Conservation (phyloP, 2,113 vertebrate genomes). For the Chamaetylas fuelleborni region DNA sequence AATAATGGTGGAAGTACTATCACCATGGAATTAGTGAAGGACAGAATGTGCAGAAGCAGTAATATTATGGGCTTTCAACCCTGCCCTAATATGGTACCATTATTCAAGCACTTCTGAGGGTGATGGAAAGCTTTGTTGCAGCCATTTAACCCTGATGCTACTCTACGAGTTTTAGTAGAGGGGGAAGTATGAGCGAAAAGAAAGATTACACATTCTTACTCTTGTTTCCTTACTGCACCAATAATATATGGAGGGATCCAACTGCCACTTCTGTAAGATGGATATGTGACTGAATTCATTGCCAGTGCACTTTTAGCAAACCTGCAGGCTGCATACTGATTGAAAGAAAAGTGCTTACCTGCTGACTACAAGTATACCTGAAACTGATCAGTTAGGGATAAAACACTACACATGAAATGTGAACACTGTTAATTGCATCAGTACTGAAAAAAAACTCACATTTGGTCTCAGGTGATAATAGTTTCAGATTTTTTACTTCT, state of each 20-base stretch:
- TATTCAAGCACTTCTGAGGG: neutral
- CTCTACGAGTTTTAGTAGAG: neutral
- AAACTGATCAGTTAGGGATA: neutral
- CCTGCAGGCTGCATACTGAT: neutral
- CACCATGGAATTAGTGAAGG: neutral
- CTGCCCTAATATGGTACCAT: neutral
- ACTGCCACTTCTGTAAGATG: neutral
- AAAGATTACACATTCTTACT: neutral
- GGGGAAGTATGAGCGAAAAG: neutral
- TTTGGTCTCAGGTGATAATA: neutral
- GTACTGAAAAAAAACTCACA: neutral
- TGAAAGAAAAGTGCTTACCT: neutral
- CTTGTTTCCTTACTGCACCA: neutral
- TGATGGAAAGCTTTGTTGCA: neutral
- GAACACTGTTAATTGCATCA: neutral
- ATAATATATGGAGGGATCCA: neutral
- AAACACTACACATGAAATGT: neutral
- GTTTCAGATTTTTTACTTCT: neutral
- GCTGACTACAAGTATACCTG: neutral
- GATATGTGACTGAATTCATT: neutral
- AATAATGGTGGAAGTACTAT: neutral
- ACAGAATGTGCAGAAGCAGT: neutral
- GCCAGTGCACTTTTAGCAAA: neutral
- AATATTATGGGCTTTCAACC: neutral
- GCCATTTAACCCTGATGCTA: neutral